Conservation (phyloP, 2,113 vertebrate species). For the Chunga burmeisteri region DNA sequence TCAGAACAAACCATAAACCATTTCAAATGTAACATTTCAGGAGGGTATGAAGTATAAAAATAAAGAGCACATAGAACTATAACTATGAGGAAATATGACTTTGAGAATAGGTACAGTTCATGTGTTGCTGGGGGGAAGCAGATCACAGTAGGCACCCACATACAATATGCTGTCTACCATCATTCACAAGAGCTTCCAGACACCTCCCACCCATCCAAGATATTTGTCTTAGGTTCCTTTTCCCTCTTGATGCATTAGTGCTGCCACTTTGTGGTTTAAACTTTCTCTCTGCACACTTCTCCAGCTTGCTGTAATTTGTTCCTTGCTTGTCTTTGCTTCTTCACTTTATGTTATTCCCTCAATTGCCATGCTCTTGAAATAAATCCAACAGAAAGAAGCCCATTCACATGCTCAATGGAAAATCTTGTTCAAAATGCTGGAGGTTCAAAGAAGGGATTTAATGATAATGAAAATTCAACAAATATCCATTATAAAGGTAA, state of each 20-base stretch:
- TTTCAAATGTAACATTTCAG: background rate
- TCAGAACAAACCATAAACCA: background rate
- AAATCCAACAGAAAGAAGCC: background rate
- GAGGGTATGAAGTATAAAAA: background rate
- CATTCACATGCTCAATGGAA: background rate
- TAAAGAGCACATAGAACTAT: background rate
- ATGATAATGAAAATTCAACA: background rate
- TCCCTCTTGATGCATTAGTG: background rate
- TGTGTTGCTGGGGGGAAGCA: conserved; percentile 1
- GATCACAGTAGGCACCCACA: conserved; percentile 30
- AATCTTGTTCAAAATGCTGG: background rate
- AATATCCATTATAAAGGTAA: background rate
- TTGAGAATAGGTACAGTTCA: background rate
- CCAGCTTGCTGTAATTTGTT: background rate
- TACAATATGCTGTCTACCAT: conserved; percentile 54
- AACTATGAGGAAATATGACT: background rate
- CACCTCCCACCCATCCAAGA: conserved; percentile 24
- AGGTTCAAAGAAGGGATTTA: background rate
- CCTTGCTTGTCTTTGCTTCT: background rate
- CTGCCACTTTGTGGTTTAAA: conserved; percentile 39
- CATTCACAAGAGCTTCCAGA: conserved; percentile 27
- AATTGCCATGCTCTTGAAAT: background rate
- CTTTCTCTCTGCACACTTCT: background rate
- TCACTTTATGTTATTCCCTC: background rate
- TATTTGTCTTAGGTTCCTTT: background rate